Evolutionary conservation across 2,113 vertebrate species (phyloP).

Genomic region (Archocentrus centrarchus): DNA sequence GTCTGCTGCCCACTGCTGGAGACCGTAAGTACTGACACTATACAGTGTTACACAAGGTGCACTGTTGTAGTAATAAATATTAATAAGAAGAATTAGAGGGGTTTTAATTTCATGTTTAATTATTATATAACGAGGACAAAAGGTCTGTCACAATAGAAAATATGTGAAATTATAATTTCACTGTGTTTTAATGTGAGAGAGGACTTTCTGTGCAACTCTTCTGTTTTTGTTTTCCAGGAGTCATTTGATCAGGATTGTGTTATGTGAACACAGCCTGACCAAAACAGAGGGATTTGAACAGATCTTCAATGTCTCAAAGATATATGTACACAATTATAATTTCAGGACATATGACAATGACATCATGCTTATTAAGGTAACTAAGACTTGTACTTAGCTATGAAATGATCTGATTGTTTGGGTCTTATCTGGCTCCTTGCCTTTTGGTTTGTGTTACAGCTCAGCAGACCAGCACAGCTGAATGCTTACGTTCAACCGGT

Average conservation of each 20-base stretch:
- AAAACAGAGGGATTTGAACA: slow-evolving; percentile 74
- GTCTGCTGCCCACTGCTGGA: slow-evolving; percentile 84
- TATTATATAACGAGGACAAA: background rate
- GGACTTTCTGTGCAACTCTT: background rate
- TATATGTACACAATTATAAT: slow-evolving; percentile 54
- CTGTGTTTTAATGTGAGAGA: background rate
- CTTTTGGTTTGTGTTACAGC: slow-evolving; percentile 63
- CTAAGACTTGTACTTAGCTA: background rate
- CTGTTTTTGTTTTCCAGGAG: slow-evolving; percentile 44
- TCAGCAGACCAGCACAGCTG: slow-evolving; percentile 65
- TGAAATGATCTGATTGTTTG: background rate
- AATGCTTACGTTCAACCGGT: slow-evolving; percentile 72
- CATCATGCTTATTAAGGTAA: slow-evolving; percentile 81
- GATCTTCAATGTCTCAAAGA: slow-evolving; percentile 61
- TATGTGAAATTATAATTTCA: background rate
- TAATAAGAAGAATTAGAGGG: background rate
- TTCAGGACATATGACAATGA: slow-evolving; percentile 73
- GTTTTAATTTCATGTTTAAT: background rate
- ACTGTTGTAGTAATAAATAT: background rate
- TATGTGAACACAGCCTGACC: slow-evolving; percentile 74
- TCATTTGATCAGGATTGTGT: slow-evolving; percentile 63
- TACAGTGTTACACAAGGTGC: too few species aligned
- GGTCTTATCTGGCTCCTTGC: background rate
- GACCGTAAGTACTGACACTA: slow-evolving; percentile 75
- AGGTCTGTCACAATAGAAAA: background rate